These are phyloP conservation scores for Aurelia aurita complex sp. Pacific DNA, from an alignment of 30 jellyfish, hydroid and myxozoan species.

Conservation along the genomic window DNA sequence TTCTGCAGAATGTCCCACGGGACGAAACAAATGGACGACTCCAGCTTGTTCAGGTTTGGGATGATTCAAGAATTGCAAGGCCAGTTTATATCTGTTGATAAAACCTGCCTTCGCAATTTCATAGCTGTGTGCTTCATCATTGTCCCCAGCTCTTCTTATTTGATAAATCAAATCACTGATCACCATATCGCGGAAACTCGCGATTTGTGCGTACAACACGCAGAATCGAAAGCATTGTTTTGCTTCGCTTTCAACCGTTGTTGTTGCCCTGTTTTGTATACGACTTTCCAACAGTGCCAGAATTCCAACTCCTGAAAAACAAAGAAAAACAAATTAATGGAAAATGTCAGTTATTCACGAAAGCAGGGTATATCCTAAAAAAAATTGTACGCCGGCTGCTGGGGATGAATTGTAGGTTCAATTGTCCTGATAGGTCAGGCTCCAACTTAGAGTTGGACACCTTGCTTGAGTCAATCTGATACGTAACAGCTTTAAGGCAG, in stretches of 20 bases:
- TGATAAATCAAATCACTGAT: slow-evolving; percentile 11
- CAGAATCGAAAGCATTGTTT: slow-evolving; percentile 1
- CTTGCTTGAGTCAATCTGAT: too few species aligned
- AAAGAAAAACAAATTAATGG: too few species aligned
- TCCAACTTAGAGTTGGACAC: too few species aligned
- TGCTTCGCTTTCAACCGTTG: not conserved
- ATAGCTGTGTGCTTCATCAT: slow-evolving; percentile 19
- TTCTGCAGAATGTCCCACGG: slow-evolving; percentile 10
- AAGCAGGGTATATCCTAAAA: too few species aligned
- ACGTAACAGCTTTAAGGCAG: too few species aligned
- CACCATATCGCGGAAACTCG: not conserved
- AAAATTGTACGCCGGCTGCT: too few species aligned
- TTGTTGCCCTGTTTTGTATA: slow-evolving; percentile 2
- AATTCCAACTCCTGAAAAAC: too few species aligned
- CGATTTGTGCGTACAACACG: not conserved
- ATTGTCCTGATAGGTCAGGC: too few species aligned
- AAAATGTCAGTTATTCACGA: too few species aligned
- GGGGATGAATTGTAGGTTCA: too few species aligned
- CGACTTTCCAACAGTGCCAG: too few species aligned
- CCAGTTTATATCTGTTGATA: not conserved
- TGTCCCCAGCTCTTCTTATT: not conserved
- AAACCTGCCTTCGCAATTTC: not conserved
- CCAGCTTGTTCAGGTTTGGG: slow-evolving; percentile 6
- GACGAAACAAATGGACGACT: slow-evolving; percentile 1
- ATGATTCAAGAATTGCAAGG: not conserved